These are phyloP conservation scores for Ophiodon elongatus DNA, from an alignment of 2,113 vertebrate genomes.

Conservation along the genomic window DNA sequence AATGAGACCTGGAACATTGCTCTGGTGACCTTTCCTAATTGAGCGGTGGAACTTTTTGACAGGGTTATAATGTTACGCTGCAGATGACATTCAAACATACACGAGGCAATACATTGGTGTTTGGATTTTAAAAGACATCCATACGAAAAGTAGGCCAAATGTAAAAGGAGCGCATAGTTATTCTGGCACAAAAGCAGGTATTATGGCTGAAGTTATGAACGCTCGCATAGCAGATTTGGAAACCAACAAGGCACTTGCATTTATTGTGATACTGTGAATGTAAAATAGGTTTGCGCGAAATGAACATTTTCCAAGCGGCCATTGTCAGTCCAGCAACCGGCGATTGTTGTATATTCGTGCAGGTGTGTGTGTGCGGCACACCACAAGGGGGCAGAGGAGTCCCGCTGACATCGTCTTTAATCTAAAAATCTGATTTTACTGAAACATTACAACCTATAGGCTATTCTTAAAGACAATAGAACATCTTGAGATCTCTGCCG, in stretches of 20 bases:
- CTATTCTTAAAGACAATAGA: too few species aligned
- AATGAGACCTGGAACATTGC: conserved; percentile 53
- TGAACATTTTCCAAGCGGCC: too few species aligned
- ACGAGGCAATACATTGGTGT: conserved; percentile 37
- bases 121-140: conserved; percentile 52
- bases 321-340: too few species aligned
- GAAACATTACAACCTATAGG: too few species aligned
- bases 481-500: too few species aligned
- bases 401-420: too few species aligned
- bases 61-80: conserved; percentile 24
- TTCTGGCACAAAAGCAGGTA: background rate
- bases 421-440: too few species aligned
- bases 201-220: background rate
- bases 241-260: background rate
- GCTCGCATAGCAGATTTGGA: background rate
- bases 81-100: conserved; percentile 69
- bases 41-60: conserved; percentile 58
- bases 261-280: background rate
- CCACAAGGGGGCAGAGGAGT: too few species aligned
- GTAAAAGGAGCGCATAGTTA: conserved; percentile 3
- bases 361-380: too few species aligned
- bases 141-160: conserved; percentile 51
- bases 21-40: conserved; percentile 82
- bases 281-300: too few species aligned
- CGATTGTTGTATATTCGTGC: too few species aligned